phyloP scores from a whole-genome alignment of 2,888 invertebrate species.

The Cryptocephalus primarius region DNA sequence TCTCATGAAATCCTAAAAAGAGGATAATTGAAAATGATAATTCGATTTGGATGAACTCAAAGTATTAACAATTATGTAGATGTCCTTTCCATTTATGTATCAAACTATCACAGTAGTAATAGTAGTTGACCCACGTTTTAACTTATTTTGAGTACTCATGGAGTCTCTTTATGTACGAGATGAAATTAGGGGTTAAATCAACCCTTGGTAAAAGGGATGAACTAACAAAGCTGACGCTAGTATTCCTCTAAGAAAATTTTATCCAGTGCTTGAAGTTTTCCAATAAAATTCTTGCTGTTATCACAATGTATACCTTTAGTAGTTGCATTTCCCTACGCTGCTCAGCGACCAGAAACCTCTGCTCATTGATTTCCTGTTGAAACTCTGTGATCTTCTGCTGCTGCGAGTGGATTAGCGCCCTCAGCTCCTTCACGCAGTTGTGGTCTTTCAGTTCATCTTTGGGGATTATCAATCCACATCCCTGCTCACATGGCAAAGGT shows the following conservation, averaged over 20 bases:
- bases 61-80: conserved; percentile 1
- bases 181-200: too few relatives aligned
- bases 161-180: too few relatives aligned
- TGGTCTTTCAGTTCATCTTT: conserved; percentile 92
- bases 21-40: neutral
- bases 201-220: too few relatives aligned
- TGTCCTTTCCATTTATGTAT: too few relatives aligned
- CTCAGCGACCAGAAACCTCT: conserved; percentile 78
- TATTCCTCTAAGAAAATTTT: too few relatives aligned
- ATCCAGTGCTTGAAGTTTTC: too few relatives aligned
- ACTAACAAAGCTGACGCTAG: too few relatives aligned
- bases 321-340: conserved; percentile 80
- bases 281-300: too few relatives aligned
- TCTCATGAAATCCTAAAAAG: conserved; percentile 73
- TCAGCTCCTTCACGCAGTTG: conserved; percentile 83
- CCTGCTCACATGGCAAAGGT: conserved; percentile 85
- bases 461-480: conserved; percentile 88
- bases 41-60: too few relatives aligned
- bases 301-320: conserved; percentile 51
- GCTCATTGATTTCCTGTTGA: conserved; percentile 77
- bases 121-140: too few relatives aligned
- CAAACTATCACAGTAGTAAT: too few relatives aligned
- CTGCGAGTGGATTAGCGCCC: conserved; percentile 73
- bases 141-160: too few relatives aligned
- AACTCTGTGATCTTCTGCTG: conserved; percentile 78